Percentiles rank a stretch among this genome's conserved stretches.
Conservation (phyloP, 2,113 vertebrate genomes). For the Emydocephalus ijimae region DNA sequence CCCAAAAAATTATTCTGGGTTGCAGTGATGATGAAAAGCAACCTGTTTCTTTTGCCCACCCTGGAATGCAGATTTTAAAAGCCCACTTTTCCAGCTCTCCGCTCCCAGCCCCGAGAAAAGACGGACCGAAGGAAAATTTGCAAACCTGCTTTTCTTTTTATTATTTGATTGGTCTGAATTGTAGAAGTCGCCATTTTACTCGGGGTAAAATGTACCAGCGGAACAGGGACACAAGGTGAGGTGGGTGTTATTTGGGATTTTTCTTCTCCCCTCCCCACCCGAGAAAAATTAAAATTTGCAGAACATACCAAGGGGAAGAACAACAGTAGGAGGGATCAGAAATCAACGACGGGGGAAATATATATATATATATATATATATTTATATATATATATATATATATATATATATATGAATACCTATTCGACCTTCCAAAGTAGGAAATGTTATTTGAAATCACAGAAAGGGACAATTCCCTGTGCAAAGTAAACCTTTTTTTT, state of each 20-base stretch:
- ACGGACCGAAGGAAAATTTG: conserved; percentile 59
- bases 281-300: conserved; percentile 73
- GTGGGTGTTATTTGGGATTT: conserved; percentile 69
- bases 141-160: conserved; percentile 47
- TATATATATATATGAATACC: too few relatives aligned
- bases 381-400: too few relatives aligned
- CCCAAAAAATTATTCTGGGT: not conserved
- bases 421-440: conserved; percentile 28
- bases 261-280: not conserved
- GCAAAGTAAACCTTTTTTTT: conserved; percentile 35
- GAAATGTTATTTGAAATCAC: conserved; percentile 49
- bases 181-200: conserved; percentile 77
- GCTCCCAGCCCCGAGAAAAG: conserved; percentile 40
- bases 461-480: conserved; percentile 51
- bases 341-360: conserved; percentile 23
- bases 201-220: conserved; percentile 69
- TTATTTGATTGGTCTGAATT: conserved; percentile 79
- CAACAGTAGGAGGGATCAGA: conserved; percentile 51
- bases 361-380: too few relatives aligned
- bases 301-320: conserved; percentile 40
- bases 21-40: not conserved
- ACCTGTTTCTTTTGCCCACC: not conserved
- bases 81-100: accelerated
- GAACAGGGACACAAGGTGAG: conserved; percentile 64
- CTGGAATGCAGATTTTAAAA: not conserved